Base-by-base conservation (phyloP, 2,797 vertebrate species). In the Telmatherina bonti region DNA sequence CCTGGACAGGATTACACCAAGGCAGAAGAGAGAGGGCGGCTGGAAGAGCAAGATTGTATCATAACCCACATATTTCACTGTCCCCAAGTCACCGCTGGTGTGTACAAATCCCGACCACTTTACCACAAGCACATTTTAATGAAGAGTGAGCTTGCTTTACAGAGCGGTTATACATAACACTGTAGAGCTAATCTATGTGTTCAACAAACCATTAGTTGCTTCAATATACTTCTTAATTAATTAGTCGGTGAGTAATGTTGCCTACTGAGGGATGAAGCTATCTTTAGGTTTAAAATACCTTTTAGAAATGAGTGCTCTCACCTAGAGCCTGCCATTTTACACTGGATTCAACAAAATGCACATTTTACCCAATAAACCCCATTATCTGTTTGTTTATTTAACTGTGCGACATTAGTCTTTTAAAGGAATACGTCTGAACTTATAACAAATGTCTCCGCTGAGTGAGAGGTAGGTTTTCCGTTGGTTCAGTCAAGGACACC, bases 1-100 rank as follows among this genome's bases (percentile, higher is more conserved):
- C 87, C 89, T 92, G 92, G 90, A 88, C 83, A 71, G 90, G 91
- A 92, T 94, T 94, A 93, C 53, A 76, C 38, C 11, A 41, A 82
- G 59, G 66, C 55, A 56, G 54, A 77, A 54, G 73, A 86, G 70
- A 62, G 73, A 67, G 63, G 63, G 67, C 51, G 73, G 55, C 72
- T 51, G 47, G 18, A 15, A 67, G 76, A 69, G 75, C 62, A 31
- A 84, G 85, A 87, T 74, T 4, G 47, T 78, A 85, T 86, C 84
- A 60, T 72, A 73, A 63, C 81, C 62, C 82, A 51, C 72, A 66
- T 53, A 70, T 80, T 52, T 53, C 53, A 70, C 70, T 31, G 67
- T 82, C 82, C 56, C 67, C 47, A 45, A 60, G 2, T 66, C 35
- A 72, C 66, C 5, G 13, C 81, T 64, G 60, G 43, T 80, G 72